A percentile compares a stretch with the other conserved stretches of the same genome.
These are phyloP conservation scores for Cromileptes altivelis DNA, from an alignment of 2,113 vertebrate genomes.

Conservation along the genomic window DNA sequence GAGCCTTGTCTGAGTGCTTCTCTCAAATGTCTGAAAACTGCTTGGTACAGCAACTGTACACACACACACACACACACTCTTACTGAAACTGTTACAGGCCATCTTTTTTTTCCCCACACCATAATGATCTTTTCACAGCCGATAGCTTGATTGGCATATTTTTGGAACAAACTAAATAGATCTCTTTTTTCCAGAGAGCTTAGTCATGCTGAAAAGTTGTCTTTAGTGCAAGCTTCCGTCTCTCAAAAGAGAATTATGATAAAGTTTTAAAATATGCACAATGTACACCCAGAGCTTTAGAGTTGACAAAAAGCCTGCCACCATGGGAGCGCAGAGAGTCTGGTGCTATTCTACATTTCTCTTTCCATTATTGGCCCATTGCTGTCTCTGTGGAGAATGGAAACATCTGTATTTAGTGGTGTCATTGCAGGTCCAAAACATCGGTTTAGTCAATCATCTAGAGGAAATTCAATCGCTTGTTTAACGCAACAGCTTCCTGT, in stretches of 20 bases:
- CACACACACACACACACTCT: not conserved
- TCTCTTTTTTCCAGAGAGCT: slow-evolving; percentile 26
- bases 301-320: not conserved
- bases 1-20: slow-evolving; percentile 26
- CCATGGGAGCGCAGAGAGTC: not conserved
- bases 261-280: not conserved
- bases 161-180: slow-evolving; percentile 63
- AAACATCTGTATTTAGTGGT: slow-evolving; percentile 24
- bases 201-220: slow-evolving; percentile 47
- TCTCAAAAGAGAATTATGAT: slow-evolving; percentile 20
- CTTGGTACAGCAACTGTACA: slow-evolving; percentile 9
- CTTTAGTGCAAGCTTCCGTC: slow-evolving; percentile 42
- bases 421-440: slow-evolving; percentile 27
- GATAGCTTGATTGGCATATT: slow-evolving; percentile 54
- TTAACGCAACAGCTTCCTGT: not conserved
- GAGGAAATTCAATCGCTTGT: not conserved
- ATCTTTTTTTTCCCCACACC: not conserved
- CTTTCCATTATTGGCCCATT: not conserved
- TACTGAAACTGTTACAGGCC: not conserved
- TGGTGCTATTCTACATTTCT: not conserved
- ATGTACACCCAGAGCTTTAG: not conserved
- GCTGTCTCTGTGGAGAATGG: not conserved
- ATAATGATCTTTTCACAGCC: slow-evolving; percentile 41
- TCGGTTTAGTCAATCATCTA: not conserved
- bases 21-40: slow-evolving; percentile 25